Evolutionary conservation across 2,888 invertebrate species (phyloP).

Genomic region (Thelaira solivaga): DNA sequence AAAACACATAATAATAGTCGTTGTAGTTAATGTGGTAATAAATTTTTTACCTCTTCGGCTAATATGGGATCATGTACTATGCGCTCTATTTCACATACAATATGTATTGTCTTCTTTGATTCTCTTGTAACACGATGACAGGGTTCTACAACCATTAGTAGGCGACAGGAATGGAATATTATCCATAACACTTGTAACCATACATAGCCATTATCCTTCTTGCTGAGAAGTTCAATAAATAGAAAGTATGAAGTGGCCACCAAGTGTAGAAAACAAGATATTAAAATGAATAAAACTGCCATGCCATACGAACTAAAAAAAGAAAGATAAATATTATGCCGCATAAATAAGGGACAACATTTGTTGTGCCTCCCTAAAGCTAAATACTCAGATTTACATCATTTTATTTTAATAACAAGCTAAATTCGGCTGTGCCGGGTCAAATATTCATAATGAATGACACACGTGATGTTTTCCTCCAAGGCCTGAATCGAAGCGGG

Average conservation of each 20-base stretch:
- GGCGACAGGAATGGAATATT: slow-evolving; percentile 77
- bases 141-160: slow-evolving; percentile 79
- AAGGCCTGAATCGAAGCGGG: no score
- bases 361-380: no score
- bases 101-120: slow-evolving; percentile 77
- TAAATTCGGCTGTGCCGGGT: no score
- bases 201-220: slow-evolving; percentile 76
- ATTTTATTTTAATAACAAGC: no score
- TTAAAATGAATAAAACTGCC: slow-evolving; percentile 77
- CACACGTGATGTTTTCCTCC: no score
- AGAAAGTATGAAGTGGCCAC: slow-evolving; percentile 80
- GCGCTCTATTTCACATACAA: slow-evolving; percentile 78
- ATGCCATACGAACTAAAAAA: slow-evolving; percentile 76
- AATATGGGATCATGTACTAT: slow-evolving; percentile 71
- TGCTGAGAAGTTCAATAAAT: slow-evolving; percentile 77
- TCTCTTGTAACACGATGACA: slow-evolving; percentile 78
- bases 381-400: no score
- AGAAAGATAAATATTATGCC: background rate
- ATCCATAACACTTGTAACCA: slow-evolving; percentile 78
- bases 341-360: no score
- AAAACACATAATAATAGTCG: background rate
- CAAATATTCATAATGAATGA: no score
- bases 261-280: slow-evolving; percentile 79
- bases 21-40: no score
- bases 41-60: slow-evolving; percentile 71